Percentiles rank a stretch among this genome's conserved stretches.
These are phyloP conservation scores for Aselliscus stoliczkanus DNA, from an alignment of 2,797 vertebrate genomes.

Conservation along the genomic window DNA sequence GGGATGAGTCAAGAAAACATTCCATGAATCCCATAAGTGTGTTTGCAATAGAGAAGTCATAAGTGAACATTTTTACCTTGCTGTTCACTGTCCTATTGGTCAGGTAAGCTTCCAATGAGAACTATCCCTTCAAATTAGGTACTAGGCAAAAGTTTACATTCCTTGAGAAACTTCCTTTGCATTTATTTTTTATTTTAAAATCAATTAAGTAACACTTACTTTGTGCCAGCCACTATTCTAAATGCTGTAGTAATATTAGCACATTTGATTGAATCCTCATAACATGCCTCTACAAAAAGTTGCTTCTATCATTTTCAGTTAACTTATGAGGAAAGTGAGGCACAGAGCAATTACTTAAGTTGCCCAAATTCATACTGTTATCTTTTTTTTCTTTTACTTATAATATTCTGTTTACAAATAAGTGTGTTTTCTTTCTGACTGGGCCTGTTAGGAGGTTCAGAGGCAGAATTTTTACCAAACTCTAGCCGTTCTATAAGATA, in stretches of 20 bases:
- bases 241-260: neutral
- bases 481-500: neutral
- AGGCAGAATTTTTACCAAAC: slow-evolving; percentile 6
- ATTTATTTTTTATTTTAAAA: slow-evolving; percentile 17
- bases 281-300: neutral
- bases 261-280: neutral
- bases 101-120: neutral
- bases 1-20: slow-evolving; percentile 55
- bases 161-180: neutral
- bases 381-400: neutral
- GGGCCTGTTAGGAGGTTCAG: neutral
- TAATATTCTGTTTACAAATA: slow-evolving; percentile 17
- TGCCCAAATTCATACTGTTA: neutral
- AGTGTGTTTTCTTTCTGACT: slow-evolving; percentile 28
- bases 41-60: slow-evolving; percentile 37
- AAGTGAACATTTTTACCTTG: neutral
- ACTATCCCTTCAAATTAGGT: neutral
- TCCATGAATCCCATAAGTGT: slow-evolving; percentile 22
- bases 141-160: neutral
- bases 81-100: neutral
- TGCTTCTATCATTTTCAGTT: neutral
- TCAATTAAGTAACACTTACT: neutral
- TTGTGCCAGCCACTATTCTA: neutral
- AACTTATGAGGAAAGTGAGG: slow-evolving; percentile 17
- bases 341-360: neutral